These are phyloP conservation scores for Thunnus maccoyii DNA, from an alignment of 2,113 vertebrate genomes.

Conservation along the genomic window DNA sequence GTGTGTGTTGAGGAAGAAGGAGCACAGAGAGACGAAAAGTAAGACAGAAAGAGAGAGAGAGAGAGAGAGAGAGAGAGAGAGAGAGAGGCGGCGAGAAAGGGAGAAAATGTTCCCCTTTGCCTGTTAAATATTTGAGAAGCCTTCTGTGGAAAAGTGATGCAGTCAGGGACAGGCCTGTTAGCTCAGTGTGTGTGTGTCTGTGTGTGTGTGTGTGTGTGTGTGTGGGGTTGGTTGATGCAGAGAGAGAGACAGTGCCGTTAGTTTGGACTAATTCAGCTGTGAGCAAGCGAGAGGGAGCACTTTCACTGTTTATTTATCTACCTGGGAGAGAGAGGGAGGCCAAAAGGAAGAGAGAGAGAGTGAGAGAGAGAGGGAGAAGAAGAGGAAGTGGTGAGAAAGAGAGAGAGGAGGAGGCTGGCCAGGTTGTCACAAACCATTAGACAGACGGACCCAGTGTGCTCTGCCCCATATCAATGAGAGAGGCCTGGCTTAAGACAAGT, in stretches of 20 bases:
- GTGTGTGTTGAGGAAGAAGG: conserved; percentile 12
- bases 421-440: conserved; percentile 85
- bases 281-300: conserved; percentile 73
- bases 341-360: conserved; percentile 5
- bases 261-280: conserved; percentile 78
- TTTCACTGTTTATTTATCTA: conserved; percentile 83
- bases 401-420: conserved; percentile 59
- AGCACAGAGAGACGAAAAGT: conserved; percentile 14
- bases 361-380: not conserved
- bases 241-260: conserved; percentile 56
- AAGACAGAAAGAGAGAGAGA: not conserved
- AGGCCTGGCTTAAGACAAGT: conserved; percentile 42
- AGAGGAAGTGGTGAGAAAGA: not conserved
- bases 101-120: conserved; percentile 77
- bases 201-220: conserved; percentile 27
- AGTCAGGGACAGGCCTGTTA: conserved; percentile 74
- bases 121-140: conserved; percentile 84
- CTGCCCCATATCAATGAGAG: conserved; percentile 79
- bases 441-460: conserved; percentile 72
- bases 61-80: conserved; percentile 37
- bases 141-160: conserved; percentile 78
- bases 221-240: conserved; percentile 38
- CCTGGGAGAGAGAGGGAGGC: conserved; percentile 66
- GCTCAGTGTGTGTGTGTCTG: conserved; percentile 41
- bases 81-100: conserved; percentile 61